Evolutionary conservation across 2,797 vertebrate genomes (phyloP).

Genomic region (Todus mexicanus): DNA sequence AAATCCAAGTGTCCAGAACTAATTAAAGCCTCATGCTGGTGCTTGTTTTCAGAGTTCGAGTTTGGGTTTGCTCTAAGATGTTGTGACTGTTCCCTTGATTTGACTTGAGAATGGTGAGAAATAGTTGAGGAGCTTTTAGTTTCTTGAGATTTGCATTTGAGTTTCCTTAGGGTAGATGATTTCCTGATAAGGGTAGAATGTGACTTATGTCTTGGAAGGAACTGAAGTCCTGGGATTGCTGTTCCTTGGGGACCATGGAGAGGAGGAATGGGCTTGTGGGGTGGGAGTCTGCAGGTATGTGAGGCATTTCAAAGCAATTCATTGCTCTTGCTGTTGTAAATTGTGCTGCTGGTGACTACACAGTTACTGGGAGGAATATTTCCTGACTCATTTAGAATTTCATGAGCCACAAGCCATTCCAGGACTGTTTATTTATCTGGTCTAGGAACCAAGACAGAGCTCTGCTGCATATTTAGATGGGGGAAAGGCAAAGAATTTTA

Average conservation of each 20-base stretch:
- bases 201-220: neutral
- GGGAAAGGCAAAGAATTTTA: constrained; percentile 5
- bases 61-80: neutral
- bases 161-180: neutral
- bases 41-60: neutral
- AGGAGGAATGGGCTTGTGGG: neutral
- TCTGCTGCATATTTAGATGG: neutral
- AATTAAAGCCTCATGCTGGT: neutral
- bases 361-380: neutral
- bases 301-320: neutral
- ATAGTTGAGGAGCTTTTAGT: neutral
- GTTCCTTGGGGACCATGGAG: neutral
- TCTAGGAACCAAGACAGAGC: neutral
- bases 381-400: constrained; percentile 13
- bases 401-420: neutral
- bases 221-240: neutral
- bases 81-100: neutral
- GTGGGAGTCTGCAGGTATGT: neutral
- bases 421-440: neutral
- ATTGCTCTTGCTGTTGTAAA: neutral
- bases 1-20: neutral
- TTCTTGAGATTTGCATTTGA: neutral
- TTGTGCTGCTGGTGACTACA: neutral
- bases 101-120: neutral
- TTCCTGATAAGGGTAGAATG: neutral